Conservation (phyloP, 2,888 invertebrate species). For the Mesodorylaimus sp. region DNA sequence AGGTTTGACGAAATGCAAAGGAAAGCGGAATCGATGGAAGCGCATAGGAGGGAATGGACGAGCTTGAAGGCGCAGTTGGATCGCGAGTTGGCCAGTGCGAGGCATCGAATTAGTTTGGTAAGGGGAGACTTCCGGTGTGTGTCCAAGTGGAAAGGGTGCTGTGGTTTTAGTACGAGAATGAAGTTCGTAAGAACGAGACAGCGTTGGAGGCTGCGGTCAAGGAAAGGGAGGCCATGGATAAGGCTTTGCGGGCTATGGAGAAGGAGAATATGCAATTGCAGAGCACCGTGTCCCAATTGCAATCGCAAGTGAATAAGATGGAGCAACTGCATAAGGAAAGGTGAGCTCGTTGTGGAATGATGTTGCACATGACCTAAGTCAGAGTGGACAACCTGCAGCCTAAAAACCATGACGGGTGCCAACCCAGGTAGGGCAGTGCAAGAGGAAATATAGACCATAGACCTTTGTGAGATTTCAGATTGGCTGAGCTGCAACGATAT, state of each 20-base stretch:
- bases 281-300: constrained; percentile 5
- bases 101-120: constrained; percentile 2
- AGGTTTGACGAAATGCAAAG: constrained; percentile 3
- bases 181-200: too few relatives aligned
- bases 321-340: constrained; percentile 9
- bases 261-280: constrained; percentile 9
- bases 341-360: constrained; percentile 3
- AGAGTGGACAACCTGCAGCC: too few relatives aligned
- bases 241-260: constrained; percentile 6
- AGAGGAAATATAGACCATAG: too few relatives aligned
- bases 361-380: too few relatives aligned
- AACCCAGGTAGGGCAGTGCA: too few relatives aligned
- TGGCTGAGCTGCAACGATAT: too few relatives aligned
- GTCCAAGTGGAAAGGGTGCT: too few relatives aligned
- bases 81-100: constrained; percentile 1
- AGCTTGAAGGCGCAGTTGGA: constrained; percentile 1
- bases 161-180: too few relatives aligned
- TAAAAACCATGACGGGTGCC: too few relatives aligned
- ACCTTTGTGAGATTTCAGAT: too few relatives aligned
- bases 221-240: constrained; percentile 6
- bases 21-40: background rate
- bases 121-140: background rate
- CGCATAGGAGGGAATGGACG: background rate
- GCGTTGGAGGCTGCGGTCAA: too few relatives aligned
- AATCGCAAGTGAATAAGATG: constrained; percentile 2